phyloP scores from a whole-genome alignment of 2,797 vertebrate genomes.

The Taenioides sp. region DNA sequence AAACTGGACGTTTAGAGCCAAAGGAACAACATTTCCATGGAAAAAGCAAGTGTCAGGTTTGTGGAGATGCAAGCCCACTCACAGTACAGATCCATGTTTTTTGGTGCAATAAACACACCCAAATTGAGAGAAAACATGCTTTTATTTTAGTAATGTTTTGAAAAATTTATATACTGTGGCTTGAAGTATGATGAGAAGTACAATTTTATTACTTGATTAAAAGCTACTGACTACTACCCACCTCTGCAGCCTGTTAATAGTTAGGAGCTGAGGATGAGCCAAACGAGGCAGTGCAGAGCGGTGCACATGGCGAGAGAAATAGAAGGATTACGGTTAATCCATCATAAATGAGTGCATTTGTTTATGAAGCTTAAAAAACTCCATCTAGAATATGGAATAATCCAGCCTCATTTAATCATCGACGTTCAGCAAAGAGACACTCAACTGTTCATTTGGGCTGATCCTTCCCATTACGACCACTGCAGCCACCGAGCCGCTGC shows the following conservation, averaged over 20 bases:
- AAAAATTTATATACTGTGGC: too few species aligned
- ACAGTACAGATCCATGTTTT: too few species aligned
- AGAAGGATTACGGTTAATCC: constrained; percentile 83
- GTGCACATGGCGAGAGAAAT: constrained; percentile 59
- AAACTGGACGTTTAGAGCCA: too few species aligned
- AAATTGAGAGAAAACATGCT: too few species aligned
- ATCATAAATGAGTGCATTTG: constrained; percentile 83
- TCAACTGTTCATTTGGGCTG: constrained; percentile 43
- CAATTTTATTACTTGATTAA: too few species aligned
- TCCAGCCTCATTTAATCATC: constrained; percentile 80
- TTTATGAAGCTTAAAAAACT: constrained; percentile 82
- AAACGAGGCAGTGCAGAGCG: constrained; percentile 29
- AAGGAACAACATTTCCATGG: too few species aligned
- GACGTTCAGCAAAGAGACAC: constrained; percentile 50
- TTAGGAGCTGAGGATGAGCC: constrained; percentile 25
- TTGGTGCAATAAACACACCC: too few species aligned
- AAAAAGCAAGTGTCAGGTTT: too few species aligned
- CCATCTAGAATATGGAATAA: constrained; percentile 87
- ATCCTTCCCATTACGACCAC: constrained; percentile 64
- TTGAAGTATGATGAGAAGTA: too few species aligned
- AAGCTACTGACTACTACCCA: too few species aligned
- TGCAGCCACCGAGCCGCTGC: constrained; percentile 29
- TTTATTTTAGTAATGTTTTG: too few species aligned
- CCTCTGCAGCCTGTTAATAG: background rate
- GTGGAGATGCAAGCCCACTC: too few species aligned